These are phyloP conservation scores for Tenthredo scrophulariae DNA, from an alignment of 2,888 invertebrate species.

Conservation along the genomic window DNA sequence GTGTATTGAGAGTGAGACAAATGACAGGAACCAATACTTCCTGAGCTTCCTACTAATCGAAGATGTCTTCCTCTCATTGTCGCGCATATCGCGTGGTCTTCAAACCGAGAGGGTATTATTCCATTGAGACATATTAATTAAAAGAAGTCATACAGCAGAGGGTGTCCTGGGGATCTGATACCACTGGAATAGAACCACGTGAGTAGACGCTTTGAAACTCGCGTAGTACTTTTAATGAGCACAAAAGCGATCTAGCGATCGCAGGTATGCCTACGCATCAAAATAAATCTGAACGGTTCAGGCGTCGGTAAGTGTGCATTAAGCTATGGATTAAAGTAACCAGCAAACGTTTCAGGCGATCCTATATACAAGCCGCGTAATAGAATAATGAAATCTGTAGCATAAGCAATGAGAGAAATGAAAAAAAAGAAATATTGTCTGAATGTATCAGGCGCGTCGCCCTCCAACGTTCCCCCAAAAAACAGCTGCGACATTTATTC, in stretches of 20 bases:
- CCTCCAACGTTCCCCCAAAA: neutral
- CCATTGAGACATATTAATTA: conserved; percentile 33
- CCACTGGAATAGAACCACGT: neutral
- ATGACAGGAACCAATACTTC: conserved; percentile 16
- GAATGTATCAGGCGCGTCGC: neutral
- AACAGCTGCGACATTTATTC: neutral
- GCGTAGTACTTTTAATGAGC: neutral
- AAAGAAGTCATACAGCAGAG: neutral
- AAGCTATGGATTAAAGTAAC: conserved; percentile 15
- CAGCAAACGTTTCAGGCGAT: neutral
- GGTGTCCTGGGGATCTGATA: conserved; percentile 16
- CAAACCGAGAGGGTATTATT: neutral
- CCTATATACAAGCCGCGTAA: neutral
- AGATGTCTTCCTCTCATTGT: conserved; percentile 33
- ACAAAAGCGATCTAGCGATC: conserved; percentile 15
- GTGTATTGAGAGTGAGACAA: conserved; percentile 20
- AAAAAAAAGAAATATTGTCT: neutral
- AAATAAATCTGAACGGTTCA: neutral
- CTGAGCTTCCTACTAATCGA: neutral
- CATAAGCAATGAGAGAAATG: neutral
- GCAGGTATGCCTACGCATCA: neutral
- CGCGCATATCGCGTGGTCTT: conserved; percentile 10
- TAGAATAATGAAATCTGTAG: conserved; percentile 2
- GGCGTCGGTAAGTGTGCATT: neutral
- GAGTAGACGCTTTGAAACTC: conserved; percentile 1